Percentiles rank a stretch among this genome's conserved stretches.
These are phyloP conservation scores for Pseudoatta argentina DNA, from an alignment of 1,140 invertebrate species.

Conservation along the genomic window DNA sequence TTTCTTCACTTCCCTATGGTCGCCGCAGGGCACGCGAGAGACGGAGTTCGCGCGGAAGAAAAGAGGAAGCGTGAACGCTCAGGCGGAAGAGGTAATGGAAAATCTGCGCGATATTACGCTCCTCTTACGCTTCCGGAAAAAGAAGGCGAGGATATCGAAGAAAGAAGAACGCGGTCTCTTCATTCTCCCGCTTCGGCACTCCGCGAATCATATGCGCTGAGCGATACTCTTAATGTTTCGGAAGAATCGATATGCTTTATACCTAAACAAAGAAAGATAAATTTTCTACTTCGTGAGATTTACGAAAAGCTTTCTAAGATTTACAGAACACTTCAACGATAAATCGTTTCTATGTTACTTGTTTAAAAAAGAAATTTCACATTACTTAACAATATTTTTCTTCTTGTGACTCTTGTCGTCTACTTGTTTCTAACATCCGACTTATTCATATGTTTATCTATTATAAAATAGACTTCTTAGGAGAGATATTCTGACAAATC, in stretches of 20 bases:
- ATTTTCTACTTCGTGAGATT: background rate
- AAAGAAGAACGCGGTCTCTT: conserved; percentile 6
- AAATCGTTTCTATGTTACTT: background rate
- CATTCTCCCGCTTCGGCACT: conserved; percentile 14
- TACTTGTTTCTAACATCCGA: background rate
- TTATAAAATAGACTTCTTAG: background rate
- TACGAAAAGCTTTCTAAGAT: background rate
- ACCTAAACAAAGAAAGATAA: conserved; percentile 2
- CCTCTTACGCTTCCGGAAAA: conserved; percentile 10
- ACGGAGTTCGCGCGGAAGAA: conserved; percentile 19
- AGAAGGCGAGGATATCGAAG: conserved; percentile 18
- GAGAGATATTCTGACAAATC: background rate
- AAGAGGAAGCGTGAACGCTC: conserved; percentile 12
- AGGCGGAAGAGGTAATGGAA: conserved; percentile 44
- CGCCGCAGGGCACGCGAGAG: conserved; percentile 23
- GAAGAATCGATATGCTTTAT: conserved; percentile 24
- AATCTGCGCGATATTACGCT: conserved; percentile 55
- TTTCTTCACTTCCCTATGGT: background rate
- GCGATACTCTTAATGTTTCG: conserved; percentile 14
- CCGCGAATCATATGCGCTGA: conserved; percentile 13
- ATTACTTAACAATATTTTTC: background rate
- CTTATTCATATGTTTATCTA: background rate
- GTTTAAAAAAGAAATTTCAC: background rate
- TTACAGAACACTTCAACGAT: background rate
- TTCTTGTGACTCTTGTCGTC: background rate